Percentiles rank a stretch among this genome's conserved stretches.
Conservation (phyloP, 2,888 invertebrate genomes). For the Falcaria lacertinaria region DNA sequence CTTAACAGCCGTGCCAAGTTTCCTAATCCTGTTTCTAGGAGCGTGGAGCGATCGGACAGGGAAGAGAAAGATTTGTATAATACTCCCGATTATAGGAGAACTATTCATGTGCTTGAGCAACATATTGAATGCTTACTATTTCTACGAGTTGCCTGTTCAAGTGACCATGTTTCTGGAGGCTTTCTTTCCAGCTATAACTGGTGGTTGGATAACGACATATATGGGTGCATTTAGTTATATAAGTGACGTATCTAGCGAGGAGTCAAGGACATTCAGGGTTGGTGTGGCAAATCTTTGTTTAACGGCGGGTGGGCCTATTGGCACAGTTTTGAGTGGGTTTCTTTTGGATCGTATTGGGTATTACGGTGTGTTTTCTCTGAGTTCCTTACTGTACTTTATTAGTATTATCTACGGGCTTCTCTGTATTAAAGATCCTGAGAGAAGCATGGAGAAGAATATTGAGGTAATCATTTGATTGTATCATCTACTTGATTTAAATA, state of each 20-base stretch:
- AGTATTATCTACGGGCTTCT: constrained; percentile 66
- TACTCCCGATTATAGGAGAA: constrained; percentile 78
- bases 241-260: constrained; percentile 75
- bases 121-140: constrained; percentile 74
- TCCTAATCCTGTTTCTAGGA: constrained; percentile 78
- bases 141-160: constrained; percentile 75
- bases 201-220: constrained; percentile 76
- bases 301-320: constrained; percentile 62
- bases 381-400: constrained; percentile 56
- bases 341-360: constrained; percentile 65
- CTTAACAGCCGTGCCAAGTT: constrained; percentile 73
- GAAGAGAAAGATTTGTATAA: constrained; percentile 77
- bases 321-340: constrained; percentile 62
- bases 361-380: constrained; percentile 71
- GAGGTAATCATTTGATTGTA: constrained; percentile 27
- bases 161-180: constrained; percentile 73
- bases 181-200: constrained; percentile 73
- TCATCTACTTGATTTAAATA: no score
- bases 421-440: constrained; percentile 57
- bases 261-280: constrained; percentile 79
- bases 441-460: constrained; percentile 28
- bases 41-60: constrained; percentile 81
- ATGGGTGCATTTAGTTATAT: constrained; percentile 81
- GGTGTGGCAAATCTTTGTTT: constrained; percentile 74
- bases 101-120: constrained; percentile 68